Conservation (phyloP, 1,140 invertebrate genomes). For the Helicoverpa armigera region DNA sequence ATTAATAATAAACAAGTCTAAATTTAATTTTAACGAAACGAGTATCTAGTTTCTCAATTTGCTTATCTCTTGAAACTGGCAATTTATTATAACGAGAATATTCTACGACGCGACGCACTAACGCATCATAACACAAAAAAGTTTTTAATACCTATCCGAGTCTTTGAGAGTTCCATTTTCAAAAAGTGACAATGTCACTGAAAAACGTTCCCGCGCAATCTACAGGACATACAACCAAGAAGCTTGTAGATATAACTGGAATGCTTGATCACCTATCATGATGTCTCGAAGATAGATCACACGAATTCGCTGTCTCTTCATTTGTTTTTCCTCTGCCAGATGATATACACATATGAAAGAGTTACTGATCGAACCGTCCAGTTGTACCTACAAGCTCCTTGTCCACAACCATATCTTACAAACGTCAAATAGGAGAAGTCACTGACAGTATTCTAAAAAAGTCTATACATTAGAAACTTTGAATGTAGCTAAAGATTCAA, state of each 20-base stretch:
- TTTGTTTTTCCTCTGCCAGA: no score
- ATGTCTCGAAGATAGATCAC: no score
- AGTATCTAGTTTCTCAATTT: conserved; percentile 1
- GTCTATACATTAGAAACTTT: conserved; percentile 36
- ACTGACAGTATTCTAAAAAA: background rate
- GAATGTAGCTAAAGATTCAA: conserved; percentile 32
- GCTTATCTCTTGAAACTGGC: background rate
- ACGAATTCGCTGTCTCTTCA: no score
- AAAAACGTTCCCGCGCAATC: background rate
- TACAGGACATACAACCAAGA: no score
- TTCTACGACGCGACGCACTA: background rate
- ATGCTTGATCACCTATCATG: no score
- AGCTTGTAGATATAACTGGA: no score
- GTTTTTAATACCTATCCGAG: background rate
- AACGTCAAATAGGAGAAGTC: conserved; percentile 14
- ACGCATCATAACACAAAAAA: background rate
- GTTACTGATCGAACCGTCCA: no score
- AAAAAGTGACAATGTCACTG: background rate
- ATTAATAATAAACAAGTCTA: background rate
- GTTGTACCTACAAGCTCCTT: no score
- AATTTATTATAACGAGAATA: background rate
- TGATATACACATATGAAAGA: no score
- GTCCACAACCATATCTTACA: background rate
- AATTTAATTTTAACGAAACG: background rate
- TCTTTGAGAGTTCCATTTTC: background rate